Percentiles rank a stretch among this genome's conserved stretches.
These are phyloP conservation scores for Percopsis omiscomaycus DNA, from an alignment of 2,797 vertebrate genomes.

Conservation along the genomic window DNA sequence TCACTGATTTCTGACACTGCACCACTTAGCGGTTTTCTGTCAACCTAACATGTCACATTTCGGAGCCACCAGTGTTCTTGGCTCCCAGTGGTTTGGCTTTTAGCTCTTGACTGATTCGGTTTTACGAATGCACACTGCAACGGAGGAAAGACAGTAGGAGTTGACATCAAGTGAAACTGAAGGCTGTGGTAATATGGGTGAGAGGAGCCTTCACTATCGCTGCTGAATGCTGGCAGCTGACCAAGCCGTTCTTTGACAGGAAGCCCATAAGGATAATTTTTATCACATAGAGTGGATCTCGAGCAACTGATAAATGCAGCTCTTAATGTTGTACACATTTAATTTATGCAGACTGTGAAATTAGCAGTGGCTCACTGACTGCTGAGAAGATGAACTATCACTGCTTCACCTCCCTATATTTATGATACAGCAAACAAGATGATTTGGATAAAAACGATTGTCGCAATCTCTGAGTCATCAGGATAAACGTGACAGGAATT, in stretches of 20 bases:
- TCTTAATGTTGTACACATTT: conserved; percentile 24
- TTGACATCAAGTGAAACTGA: conserved; percentile 26
- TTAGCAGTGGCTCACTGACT: conserved; percentile 21
- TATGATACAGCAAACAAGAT: not conserved
- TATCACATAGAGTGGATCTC: conserved; percentile 36
- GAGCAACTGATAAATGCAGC: conserved; percentile 40
- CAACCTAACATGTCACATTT: conserved; percentile 7
- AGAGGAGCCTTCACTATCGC: conserved; percentile 18
- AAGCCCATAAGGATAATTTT: conserved; percentile 34
- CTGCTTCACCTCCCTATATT: not conserved
- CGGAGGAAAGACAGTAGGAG: not conserved
- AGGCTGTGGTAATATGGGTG: conserved; percentile 17
- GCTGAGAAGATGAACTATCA: conserved; percentile 15
- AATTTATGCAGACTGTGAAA: conserved; percentile 42
- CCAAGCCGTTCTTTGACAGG: conserved; percentile 29
- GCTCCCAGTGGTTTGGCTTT: not conserved
- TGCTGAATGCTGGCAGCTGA: conserved; percentile 31
- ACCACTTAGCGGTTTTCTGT: conserved; percentile 7
- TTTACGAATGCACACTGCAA: not conserved
- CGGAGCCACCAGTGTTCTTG: conserved; percentile 1
- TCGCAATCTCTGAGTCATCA: not conserved
- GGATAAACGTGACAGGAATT: too few relatives aligned
- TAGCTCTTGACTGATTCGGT: conserved; percentile 6
- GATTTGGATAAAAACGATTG: not conserved
- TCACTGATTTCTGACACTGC: not conserved